Conservation (phyloP, 2,113 vertebrate species). For the Taxidea taxus region DNA sequence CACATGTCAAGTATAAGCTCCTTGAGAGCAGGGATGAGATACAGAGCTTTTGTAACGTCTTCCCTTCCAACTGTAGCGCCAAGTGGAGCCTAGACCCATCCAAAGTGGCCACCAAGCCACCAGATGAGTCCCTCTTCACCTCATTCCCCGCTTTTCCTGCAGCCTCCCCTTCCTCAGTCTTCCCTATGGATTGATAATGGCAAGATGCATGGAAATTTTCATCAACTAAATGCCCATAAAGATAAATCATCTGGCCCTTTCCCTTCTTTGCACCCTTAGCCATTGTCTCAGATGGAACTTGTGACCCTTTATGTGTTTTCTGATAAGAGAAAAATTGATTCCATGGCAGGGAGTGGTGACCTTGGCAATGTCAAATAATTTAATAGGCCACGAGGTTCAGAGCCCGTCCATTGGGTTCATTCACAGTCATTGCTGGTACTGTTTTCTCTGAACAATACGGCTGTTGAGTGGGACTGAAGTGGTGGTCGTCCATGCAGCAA, state of each 20-base stretch:
- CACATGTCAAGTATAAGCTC: neutral
- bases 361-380: conserved; percentile 73
- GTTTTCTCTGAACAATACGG: conserved; percentile 67
- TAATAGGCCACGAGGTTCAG: conserved; percentile 65
- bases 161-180: conserved; percentile 27
- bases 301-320: conserved; percentile 67
- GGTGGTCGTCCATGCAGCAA: conserved; percentile 66
- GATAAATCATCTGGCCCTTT: conserved; percentile 58
- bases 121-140: neutral
- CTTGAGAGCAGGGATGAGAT: neutral
- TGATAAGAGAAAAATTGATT: conserved; percentile 66
- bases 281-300: conserved; percentile 51
- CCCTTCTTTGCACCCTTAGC: conserved; percentile 40
- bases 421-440: conserved; percentile 61
- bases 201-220: conserved; percentile 59
- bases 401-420: conserved; percentile 69
- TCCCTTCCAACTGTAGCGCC: neutral
- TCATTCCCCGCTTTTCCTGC: neutral
- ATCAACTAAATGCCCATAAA: conserved; percentile 16
- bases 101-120: neutral
- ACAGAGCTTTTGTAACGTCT: neutral
- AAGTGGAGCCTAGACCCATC: neutral
- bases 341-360: conserved; percentile 56
- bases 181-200: conserved; percentile 47
- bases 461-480: conserved; percentile 58